Conservation (phyloP, 2,888 invertebrate species). For the Epinotia bilunana region DNA sequence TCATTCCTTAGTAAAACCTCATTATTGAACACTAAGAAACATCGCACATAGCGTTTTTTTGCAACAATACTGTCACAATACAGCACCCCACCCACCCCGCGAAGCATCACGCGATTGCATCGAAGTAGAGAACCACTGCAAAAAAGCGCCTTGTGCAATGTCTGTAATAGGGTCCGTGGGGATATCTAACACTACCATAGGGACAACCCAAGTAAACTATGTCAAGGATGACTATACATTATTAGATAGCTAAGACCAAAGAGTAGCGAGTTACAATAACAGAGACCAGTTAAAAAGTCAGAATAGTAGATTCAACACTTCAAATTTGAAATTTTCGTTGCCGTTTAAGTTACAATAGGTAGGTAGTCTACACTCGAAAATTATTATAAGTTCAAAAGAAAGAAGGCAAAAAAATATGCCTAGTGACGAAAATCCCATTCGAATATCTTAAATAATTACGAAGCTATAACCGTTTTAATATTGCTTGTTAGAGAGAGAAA, state of each 20-base stretch:
- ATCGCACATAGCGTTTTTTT: neutral
- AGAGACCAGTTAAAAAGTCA: neutral
- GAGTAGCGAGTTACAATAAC: neutral
- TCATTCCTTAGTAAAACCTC: slow-evolving; percentile 51
- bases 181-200: neutral
- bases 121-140: neutral
- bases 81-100: neutral
- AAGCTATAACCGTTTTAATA: no score
- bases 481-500: no score
- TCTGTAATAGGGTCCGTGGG: neutral
- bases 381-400: no score
- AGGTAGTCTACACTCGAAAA: no score
- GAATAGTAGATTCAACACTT: no score
- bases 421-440: no score
- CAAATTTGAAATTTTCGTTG: no score
- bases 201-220: neutral
- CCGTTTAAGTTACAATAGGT: no score
- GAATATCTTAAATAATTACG: no score
- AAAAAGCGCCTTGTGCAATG: neutral
- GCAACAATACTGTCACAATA: neutral
- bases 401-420: no score
- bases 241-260: neutral
- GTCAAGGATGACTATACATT: neutral
- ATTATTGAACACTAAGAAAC: slow-evolving; percentile 17
- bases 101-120: neutral